These are phyloP conservation scores for Cyclura pinguis DNA, from an alignment of 2,797 vertebrate species.

Conservation along the genomic window DNA sequence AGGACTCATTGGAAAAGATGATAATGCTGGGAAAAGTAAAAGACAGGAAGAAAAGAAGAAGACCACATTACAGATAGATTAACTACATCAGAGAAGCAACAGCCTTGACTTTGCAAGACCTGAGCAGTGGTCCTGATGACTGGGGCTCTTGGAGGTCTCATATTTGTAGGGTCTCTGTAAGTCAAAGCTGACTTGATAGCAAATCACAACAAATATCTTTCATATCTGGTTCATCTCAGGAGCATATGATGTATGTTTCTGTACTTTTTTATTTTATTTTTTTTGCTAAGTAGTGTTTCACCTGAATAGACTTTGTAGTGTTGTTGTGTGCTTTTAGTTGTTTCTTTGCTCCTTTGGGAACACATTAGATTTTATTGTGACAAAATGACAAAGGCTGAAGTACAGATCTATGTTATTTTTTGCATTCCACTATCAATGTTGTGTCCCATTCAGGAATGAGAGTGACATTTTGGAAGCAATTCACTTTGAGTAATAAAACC, in stretches of 20 bases:
- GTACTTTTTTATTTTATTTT: background rate
- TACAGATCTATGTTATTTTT: background rate
- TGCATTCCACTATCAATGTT: slow-evolving; percentile 1
- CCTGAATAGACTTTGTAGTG: background rate
- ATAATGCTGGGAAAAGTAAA: too few relatives aligned
- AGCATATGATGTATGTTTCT: background rate
- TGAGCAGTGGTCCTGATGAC: too few relatives aligned
- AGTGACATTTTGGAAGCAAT: slow-evolving; percentile 14
- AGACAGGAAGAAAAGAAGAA: too few relatives aligned
- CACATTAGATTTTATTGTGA: background rate
- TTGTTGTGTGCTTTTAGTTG: background rate
- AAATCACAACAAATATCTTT: background rate
- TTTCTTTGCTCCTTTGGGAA: background rate
- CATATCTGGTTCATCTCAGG: background rate
- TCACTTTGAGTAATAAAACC: slow-evolving; percentile 37
- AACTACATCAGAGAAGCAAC: too few relatives aligned
- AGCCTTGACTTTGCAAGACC: too few relatives aligned
- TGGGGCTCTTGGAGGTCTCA: too few relatives aligned
- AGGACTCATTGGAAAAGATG: too few relatives aligned
- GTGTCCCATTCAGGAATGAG: background rate
- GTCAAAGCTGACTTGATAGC: background rate
- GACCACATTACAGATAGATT: too few relatives aligned
- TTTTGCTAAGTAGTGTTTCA: background rate
- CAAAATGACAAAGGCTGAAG: background rate
- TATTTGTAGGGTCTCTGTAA: too few relatives aligned